Evolutionary conservation across 2,113 vertebrate genomes (phyloP).

Genomic region (Anhinga rufa): DNA sequence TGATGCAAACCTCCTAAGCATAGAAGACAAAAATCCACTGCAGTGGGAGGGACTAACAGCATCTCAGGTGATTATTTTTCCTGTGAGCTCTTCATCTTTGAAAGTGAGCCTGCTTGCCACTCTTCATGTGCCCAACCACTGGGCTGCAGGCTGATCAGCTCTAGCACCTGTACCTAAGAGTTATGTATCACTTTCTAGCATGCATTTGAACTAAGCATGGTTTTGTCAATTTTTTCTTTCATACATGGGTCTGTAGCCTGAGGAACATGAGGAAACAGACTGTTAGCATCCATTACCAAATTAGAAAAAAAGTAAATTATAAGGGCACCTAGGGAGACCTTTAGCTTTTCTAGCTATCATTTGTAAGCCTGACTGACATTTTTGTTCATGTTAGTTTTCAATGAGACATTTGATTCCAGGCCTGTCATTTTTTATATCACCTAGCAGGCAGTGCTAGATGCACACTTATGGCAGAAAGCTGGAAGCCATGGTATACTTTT

Average conservation of each 20-base stretch:
- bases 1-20: not conserved
- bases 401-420: not conserved
- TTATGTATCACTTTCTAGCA: not conserved
- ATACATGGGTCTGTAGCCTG: not conserved
- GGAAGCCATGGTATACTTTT: not conserved
- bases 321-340: not conserved
- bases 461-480: not conserved
- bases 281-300: not conserved
- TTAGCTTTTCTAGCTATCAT: not conserved
- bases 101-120: not conserved
- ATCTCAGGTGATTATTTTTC: not conserved
- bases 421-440: not conserved
- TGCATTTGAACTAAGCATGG: not conserved
- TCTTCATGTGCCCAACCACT: not conserved
- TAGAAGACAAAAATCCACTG: not conserved
- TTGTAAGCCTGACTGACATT: not conserved
- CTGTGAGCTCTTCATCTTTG: not conserved
- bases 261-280: not conserved
- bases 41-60: not conserved
- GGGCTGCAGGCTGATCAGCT: not conserved
- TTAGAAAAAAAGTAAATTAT: not conserved
- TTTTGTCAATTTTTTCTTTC: not conserved
- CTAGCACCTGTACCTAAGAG: not conserved
- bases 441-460: not conserved
- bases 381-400: not conserved